phyloP scores from a whole-genome alignment of 2,113 vertebrate genomes.

The Forbesichthys agassizii region DNA sequence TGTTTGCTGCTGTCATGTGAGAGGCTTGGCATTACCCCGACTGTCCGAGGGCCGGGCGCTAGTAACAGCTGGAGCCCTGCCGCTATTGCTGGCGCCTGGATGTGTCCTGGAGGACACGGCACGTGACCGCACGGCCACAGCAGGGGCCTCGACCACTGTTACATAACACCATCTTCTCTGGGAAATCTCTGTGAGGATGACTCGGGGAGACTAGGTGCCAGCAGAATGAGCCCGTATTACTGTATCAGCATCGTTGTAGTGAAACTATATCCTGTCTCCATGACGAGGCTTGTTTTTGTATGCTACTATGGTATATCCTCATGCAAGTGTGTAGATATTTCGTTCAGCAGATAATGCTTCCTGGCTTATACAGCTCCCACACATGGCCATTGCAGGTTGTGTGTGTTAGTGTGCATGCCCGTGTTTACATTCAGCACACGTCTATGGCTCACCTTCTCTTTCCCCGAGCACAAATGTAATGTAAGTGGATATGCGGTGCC shows the following conservation, averaged over 20 bases:
- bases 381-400: background rate
- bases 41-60: conserved; percentile 54
- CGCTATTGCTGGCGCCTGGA: conserved; percentile 61
- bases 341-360: too few relatives aligned
- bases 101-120: conserved; percentile 63
- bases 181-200: conserved; percentile 67
- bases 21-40: conserved; percentile 45
- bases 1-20: conserved; percentile 26
- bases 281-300: conserved; percentile 34
- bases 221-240: conserved; percentile 58
- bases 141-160: conserved; percentile 65
- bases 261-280: conserved; percentile 8
- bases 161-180: conserved; percentile 70
- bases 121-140: conserved; percentile 62
- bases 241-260: conserved; percentile 54
- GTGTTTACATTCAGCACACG: conserved; percentile 24
- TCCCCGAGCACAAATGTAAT: conserved; percentile 25
- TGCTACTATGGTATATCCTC: too few relatives aligned
- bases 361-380: too few relatives aligned
- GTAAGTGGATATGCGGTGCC: conserved; percentile 44
- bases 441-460: background rate
- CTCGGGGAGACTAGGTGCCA: conserved; percentile 50
- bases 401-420: conserved; percentile 23
- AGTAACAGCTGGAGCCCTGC: conserved; percentile 70
- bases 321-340: too few relatives aligned